Conservation (phyloP, 2,797 vertebrate genomes). For the Tiaroga cobitis region DNA sequence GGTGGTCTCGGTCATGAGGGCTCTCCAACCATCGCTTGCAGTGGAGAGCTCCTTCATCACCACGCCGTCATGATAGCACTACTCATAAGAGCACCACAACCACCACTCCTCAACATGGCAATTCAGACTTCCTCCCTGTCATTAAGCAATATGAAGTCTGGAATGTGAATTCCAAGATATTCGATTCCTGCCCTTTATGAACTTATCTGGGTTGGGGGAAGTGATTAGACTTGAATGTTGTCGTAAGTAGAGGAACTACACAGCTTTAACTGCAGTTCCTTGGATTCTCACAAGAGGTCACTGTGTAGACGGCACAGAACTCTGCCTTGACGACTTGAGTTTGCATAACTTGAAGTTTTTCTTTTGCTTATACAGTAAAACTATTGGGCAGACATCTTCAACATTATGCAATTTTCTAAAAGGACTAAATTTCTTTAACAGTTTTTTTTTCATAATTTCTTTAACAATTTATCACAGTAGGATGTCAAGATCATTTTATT, state of each 20-base stretch:
- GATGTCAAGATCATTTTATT: neutral
- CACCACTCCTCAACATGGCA: constrained; percentile 39
- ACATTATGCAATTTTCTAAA: neutral
- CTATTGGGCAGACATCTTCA: neutral
- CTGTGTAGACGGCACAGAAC: neutral
- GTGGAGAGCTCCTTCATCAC: constrained; percentile 60
- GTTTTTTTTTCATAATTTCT: neutral
- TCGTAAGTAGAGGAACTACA: neutral
- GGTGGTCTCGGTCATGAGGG: constrained; percentile 1
- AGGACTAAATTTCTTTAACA: neutral
- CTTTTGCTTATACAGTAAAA: neutral
- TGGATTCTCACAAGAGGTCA: constrained; percentile 52
- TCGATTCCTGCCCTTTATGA: constrained; percentile 53
- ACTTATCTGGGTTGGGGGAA: constrained; percentile 37
- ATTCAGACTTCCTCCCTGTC: constrained; percentile 54
- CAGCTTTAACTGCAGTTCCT: constrained; percentile 16
- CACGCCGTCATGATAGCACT: constrained; percentile 42
- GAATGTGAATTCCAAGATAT: constrained; percentile 44
- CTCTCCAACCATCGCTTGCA: constrained; percentile 37
- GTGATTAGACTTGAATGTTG: neutral
- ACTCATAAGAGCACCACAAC: constrained; percentile 39
- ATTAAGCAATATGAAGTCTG: constrained; percentile 62
- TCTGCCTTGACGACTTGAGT: neutral
- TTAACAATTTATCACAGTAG: neutral
- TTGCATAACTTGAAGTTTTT: constrained; percentile 13